These are phyloP conservation scores for Bujurquina vittata DNA, from an alignment of 2,113 vertebrate genomes.

Conservation along the genomic window DNA sequence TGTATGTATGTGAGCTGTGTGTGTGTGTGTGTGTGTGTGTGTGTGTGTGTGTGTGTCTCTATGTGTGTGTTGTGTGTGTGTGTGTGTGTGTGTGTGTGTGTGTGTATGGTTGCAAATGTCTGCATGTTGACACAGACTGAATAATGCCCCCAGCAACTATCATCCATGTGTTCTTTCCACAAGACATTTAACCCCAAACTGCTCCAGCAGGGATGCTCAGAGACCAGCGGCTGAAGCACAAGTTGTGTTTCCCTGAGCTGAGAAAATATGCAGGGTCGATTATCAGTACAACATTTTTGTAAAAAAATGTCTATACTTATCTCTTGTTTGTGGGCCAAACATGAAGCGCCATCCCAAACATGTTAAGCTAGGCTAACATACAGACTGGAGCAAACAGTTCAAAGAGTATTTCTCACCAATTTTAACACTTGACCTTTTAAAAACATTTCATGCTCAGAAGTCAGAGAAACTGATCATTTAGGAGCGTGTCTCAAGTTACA, in stretches of 20 bases:
- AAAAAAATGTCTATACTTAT: neutral
- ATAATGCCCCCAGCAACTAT: constrained; percentile 8
- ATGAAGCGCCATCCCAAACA: neutral
- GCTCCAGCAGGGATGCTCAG: constrained; percentile 7
- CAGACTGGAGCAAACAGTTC: neutral
- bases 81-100: neutral
- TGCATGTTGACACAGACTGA: neutral
- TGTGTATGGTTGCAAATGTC: neutral
- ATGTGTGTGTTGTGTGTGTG: no score
- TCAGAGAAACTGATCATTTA: neutral
- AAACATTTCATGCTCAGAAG: neutral
- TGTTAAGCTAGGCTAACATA: neutral
- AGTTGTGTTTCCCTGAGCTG: neutral
- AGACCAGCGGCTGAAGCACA: constrained; percentile 10
- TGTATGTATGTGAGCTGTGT: neutral
- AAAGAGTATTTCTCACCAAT: neutral
- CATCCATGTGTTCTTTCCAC: constrained; percentile 38
- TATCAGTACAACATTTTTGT: neutral
- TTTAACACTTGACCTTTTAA: neutral
- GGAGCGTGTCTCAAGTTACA: neutral
- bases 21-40: neutral
- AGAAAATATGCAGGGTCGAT: neutral
- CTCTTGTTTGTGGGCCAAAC: neutral
- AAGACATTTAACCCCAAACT: constrained; percentile 51
- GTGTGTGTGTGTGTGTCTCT: neutral